Evolutionary conservation across 2,888 invertebrate species (phyloP).

Genomic region (Tetragnatha montana): DNA sequence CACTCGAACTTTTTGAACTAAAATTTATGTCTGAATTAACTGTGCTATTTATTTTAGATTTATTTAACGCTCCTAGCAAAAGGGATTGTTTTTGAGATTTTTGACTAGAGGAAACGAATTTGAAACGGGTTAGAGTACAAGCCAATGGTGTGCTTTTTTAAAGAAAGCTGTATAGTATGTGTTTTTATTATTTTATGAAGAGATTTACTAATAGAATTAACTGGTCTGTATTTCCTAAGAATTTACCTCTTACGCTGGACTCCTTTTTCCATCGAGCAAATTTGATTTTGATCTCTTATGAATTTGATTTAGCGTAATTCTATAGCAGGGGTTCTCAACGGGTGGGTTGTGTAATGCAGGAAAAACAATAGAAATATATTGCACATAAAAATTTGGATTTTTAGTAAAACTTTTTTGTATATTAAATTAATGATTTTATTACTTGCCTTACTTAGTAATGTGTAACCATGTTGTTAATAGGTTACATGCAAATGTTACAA

Average conservation of each 20-base stretch:
- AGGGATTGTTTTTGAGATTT: slow-evolving; percentile 61
- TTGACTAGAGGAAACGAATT: slow-evolving; percentile 11
- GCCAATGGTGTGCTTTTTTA: slow-evolving; percentile 39
- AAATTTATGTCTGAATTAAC: slow-evolving; percentile 14
- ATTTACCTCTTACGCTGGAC: slow-evolving; percentile 10
- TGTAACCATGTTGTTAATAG: no score
- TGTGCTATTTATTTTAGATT: slow-evolving; percentile 62
- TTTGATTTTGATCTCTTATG: no score
- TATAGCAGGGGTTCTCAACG: no score
- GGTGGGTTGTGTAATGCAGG: no score
- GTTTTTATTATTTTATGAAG: slow-evolving; percentile 38
- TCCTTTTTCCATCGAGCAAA: neutral
- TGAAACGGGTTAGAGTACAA: slow-evolving; percentile 59
- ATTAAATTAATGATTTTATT: no score
- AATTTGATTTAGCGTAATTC: no score
- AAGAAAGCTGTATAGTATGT: slow-evolving; percentile 50
- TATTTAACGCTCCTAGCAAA: slow-evolving; percentile 51
- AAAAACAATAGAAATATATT: no score
- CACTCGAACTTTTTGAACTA: slow-evolving; percentile 6
- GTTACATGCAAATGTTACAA: no score
- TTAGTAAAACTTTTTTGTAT: no score
- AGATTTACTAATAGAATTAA: slow-evolving; percentile 15
- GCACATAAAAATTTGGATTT: no score
- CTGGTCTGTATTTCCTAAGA: slow-evolving; percentile 11
- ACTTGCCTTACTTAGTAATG: no score